Evolutionary conservation across 1,140 invertebrate species (phyloP).

Genomic region (Chrysomallon squamiferum): DNA sequence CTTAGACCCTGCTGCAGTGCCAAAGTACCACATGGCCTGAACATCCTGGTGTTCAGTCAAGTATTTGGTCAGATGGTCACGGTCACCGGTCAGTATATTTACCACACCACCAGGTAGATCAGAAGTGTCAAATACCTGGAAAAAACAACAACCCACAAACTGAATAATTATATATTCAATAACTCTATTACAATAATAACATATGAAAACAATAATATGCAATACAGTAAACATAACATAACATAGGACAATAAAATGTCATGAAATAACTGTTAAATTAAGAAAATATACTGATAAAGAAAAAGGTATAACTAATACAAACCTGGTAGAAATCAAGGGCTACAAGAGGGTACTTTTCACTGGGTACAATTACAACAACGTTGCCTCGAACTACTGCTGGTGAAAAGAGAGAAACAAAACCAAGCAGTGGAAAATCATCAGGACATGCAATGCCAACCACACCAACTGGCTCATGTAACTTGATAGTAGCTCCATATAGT

Average conservation of each 20-base stretch:
- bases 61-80: constrained; percentile 63
- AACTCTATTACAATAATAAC: too few species aligned
- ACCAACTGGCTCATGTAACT: constrained; percentile 65
- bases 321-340: constrained; percentile 66
- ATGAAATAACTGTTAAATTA: neutral
- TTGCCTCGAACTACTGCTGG: constrained; percentile 65
- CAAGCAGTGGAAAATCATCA: constrained; percentile 62
- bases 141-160: neutral
- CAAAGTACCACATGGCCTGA: constrained; percentile 65
- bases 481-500: constrained; percentile 63
- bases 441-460: constrained; percentile 67
- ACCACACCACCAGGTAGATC: constrained; percentile 67
- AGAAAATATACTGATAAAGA: too few species aligned
- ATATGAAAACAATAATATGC: too few species aligned
- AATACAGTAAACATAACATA: neutral
- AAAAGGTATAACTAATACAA: neutral
- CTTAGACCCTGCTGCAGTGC: constrained; percentile 58
- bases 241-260: neutral
- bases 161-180: too few species aligned
- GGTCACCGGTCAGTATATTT: constrained; percentile 66
- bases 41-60: constrained; percentile 65
- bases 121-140: constrained; percentile 66
- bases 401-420: constrained; percentile 64
- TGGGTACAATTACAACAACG: constrained; percentile 64
- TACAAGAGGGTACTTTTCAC: constrained; percentile 61